These are phyloP conservation scores for Pseudochirops corinnae DNA, from an alignment of 2,797 vertebrate species.

Conservation along the genomic window DNA sequence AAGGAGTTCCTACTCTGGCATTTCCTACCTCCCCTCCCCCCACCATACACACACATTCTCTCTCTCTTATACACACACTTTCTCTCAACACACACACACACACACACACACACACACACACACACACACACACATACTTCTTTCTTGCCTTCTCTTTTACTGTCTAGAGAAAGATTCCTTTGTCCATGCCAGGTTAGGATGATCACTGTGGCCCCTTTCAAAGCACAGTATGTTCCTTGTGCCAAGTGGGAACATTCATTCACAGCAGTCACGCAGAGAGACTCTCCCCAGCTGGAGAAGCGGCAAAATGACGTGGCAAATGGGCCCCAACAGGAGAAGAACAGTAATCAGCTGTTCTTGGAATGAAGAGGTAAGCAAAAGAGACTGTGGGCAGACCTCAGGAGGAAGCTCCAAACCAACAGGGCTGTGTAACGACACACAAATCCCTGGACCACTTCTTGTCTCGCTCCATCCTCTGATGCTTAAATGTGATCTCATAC, in stretches of 20 bases:
- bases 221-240: conserved; percentile 1
- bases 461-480: background rate
- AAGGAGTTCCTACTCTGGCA: background rate
- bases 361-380: background rate
- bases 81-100: background rate
- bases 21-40: background rate
- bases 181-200: background rate
- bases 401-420: background rate
- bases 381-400: background rate
- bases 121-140: background rate
- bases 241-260: background rate
- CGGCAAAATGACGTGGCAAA: background rate
- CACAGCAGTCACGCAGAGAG: background rate
- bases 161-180: background rate
- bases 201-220: background rate
- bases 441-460: background rate
- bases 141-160: background rate
- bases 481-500: background rate
- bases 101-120: conserved; percentile 4
- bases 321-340: background rate
- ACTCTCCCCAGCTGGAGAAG: background rate
- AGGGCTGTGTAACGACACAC: background rate
- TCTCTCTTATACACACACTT: background rate
- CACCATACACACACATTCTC: background rate
- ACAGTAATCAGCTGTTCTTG: background rate